Base-by-base conservation (phyloP, 2,113 vertebrate species). In the Anthoscopus minutus region DNA sequence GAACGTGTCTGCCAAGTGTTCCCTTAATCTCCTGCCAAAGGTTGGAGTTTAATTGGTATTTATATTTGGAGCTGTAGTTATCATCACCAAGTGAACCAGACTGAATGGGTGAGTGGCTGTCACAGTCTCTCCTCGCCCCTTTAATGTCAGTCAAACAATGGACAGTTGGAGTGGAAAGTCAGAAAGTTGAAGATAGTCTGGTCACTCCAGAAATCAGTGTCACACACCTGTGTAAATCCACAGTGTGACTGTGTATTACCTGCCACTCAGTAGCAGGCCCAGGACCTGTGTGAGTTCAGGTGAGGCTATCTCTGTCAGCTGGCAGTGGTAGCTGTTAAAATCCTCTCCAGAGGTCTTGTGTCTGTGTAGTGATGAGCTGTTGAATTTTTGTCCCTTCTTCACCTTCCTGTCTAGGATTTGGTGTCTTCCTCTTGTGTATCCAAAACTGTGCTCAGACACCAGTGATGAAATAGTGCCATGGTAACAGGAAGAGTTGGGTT, bases 401-500 rank as follows among this genome's bases (percentile, higher is more conserved):
- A 78, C 82, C 76, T 74, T 93, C 48, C 67, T 94, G 88, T 91
- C 40, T 91, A 74, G 74, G 70, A 74, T 84, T 89, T 95, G 73
- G 40, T 92, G 80, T 91, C 72, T 71, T 92, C 65, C 54, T 88
- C 31, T 80, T 44, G 15, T 67, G 40, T 67, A 30, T 85, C 93
- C 91, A 76, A 72, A 81, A 48, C 65, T 84, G n/a, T 27, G 40
- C 64, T 88, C 60, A 96, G 93, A 78, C 83, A 90, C 35, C 31
- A 83, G 67, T 57, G 79, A 81, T 77, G 72, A 86, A 84, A 28
- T 38, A 93, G 72, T 96, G 58, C 92, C 88, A 90, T 96, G 94
- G 96, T 96, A 96, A 96, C 95, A 81, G 82, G 76, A 93, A 92
- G 76, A 83, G 81, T 77, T 51, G 81, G 15, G 21, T 94, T 93